phyloP scores from a whole-genome alignment of 1,140 invertebrate species.

The Bombus terrestris region DNA sequence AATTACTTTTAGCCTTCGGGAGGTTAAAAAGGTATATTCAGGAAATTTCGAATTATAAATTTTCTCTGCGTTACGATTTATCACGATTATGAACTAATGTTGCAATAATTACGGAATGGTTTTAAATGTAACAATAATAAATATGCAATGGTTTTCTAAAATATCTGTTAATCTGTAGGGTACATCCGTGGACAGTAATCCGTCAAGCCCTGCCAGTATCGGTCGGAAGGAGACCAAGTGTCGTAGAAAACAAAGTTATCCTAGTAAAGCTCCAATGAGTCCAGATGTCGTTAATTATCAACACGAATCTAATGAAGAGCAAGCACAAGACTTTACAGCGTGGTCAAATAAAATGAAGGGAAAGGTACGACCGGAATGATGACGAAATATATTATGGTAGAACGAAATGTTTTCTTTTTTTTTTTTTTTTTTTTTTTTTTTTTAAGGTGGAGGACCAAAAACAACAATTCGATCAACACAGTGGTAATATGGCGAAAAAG shows the following conservation, averaged over 20 bases:
- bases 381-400: background rate
- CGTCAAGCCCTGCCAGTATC: conserved; percentile 80
- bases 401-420: background rate
- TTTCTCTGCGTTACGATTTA: background rate
- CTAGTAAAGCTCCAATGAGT: conserved; percentile 85
- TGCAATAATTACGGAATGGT: background rate
- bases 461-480: conserved; percentile 76
- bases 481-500: conserved; percentile 76
- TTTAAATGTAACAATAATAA: background rate
- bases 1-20: background rate
- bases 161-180: conserved; percentile 62
- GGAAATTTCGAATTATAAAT: background rate
- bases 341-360: conserved; percentile 79
- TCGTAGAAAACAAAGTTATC: conserved; percentile 89
- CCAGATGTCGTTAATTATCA: conserved; percentile 79
- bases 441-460: conserved; percentile 78
- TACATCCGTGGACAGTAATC: conserved; percentile 81
- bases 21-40: background rate
- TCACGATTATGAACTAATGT: background rate
- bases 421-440: background rate
- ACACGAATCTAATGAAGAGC: conserved; percentile 78
- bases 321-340: conserved; percentile 80
- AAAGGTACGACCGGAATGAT: conserved; percentile 63
- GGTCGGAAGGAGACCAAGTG: conserved; percentile 83
- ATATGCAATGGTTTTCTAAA: background rate